These are phyloP conservation scores for Chascanopsetta lugubris DNA, from an alignment of 2,113 vertebrate genomes.

Conservation along the genomic window DNA sequence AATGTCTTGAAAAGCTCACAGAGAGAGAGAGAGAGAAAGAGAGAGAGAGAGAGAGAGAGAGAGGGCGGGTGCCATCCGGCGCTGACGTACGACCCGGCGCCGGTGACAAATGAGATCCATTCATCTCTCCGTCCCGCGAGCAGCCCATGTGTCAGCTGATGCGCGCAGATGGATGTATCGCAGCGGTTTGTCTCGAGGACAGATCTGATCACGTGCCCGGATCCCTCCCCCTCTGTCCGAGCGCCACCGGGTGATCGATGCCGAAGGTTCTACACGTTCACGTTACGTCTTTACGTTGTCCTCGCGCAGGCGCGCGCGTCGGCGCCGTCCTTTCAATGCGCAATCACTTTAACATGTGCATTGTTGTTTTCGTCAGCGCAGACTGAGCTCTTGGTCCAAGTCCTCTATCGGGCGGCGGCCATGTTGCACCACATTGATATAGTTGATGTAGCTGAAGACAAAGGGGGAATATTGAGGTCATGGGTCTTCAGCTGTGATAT, in stretches of 20 bases:
- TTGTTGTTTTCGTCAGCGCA: too few species aligned
- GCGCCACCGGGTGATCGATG: slow-evolving; percentile 65
- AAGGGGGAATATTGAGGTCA: too few species aligned
- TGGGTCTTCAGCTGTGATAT: too few species aligned
- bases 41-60: too few species aligned
- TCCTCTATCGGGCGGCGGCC: too few species aligned
- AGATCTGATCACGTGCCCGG: slow-evolving; percentile 74
- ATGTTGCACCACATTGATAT: too few species aligned
- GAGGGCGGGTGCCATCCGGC: slow-evolving; percentile 46
- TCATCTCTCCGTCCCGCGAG: slow-evolving; percentile 72
- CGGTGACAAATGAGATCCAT: slow-evolving; percentile 77
- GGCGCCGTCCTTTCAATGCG: too few species aligned
- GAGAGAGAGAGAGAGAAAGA: slow-evolving; percentile 68
- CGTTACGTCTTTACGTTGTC: slow-evolving; percentile 22
- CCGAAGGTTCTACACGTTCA: slow-evolving; percentile 49
- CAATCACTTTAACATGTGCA: too few species aligned
- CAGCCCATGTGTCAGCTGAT: slow-evolving; percentile 69
- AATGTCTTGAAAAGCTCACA: slow-evolving; percentile 66
- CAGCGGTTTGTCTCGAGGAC: slow-evolving; percentile 73
- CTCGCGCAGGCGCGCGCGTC: too few species aligned
- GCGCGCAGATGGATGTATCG: slow-evolving; percentile 72
- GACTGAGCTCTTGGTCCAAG: too few species aligned
- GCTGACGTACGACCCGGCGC: slow-evolving; percentile 68
- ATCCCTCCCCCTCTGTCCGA: slow-evolving; percentile 59
- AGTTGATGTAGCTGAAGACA: too few species aligned